Percentiles rank a stretch among this genome's conserved stretches.
These are phyloP conservation scores for Hemicordylus capensis DNA, from an alignment of 2,113 vertebrate species.

Conservation along the genomic window DNA sequence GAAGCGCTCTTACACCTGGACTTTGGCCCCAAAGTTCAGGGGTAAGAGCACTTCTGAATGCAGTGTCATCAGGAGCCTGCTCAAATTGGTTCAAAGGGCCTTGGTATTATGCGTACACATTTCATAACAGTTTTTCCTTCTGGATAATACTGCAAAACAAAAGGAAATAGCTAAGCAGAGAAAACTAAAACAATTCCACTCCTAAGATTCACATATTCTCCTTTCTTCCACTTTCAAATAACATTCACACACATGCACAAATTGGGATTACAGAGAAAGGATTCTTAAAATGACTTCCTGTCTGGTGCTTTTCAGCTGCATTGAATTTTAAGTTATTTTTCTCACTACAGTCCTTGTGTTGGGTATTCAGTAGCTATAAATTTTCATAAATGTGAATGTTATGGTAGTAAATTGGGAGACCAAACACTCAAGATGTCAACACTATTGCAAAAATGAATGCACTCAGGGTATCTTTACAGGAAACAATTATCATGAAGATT, in stretches of 20 bases:
- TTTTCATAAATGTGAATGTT: neutral
- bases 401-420: neutral
- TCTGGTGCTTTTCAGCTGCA: neutral
- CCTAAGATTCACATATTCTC: neutral
- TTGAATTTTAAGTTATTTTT: neutral
- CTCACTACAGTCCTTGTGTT: neutral
- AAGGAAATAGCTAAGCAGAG: neutral
- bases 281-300: neutral
- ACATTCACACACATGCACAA: neutral
- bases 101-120: neutral
- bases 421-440: neutral
- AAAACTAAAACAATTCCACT: neutral
- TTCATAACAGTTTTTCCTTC: neutral
- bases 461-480: neutral
- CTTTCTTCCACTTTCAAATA: neutral
- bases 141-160: neutral
- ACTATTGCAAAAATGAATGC: neutral
- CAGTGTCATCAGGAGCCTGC: fast-evolving
- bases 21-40: too few species aligned
- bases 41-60: too few species aligned
- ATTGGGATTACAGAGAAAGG: neutral
- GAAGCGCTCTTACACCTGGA: too few species aligned
- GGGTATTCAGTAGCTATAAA: neutral
- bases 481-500: neutral
- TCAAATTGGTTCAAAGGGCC: neutral